A percentile compares a stretch with the other conserved stretches of the same genome.
phyloP scores from a whole-genome alignment of 2,888 invertebrate genomes.

The Hipparchia sbordonii region DNA sequence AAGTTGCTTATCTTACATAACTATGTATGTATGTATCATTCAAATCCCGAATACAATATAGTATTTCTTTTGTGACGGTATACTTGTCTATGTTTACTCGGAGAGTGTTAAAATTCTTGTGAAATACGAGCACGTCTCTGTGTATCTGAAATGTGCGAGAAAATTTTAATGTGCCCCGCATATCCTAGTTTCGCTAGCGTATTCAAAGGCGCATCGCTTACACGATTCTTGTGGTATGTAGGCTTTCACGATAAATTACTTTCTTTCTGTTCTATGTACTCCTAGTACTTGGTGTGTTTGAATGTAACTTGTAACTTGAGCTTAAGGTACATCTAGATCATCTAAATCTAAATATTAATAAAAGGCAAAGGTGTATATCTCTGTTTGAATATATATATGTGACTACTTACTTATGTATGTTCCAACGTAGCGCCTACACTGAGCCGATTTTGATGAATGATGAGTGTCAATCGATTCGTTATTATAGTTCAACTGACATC shows the following conservation, averaged over 20 bases:
- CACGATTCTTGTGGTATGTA: constrained; percentile 21
- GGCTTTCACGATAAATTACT: constrained; percentile 21
- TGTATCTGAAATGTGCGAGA: constrained; percentile 12
- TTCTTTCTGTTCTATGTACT: constrained; percentile 3
- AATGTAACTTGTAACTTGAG: neutral
- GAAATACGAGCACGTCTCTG: neutral
- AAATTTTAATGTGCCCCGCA: constrained; percentile 19
- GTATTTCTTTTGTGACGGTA: neutral
- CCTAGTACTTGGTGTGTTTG: neutral
- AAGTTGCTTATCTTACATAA: too few species aligned
- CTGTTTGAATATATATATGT: too few species aligned
- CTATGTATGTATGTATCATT: too few species aligned
- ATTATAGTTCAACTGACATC: too few species aligned
- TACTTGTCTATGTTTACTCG: neutral
- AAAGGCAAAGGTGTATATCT: too few species aligned
- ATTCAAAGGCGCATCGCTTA: constrained; percentile 22
- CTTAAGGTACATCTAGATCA: too few species aligned
- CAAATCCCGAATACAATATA: too few species aligned
- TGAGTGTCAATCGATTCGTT: too few species aligned
- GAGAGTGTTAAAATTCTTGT: constrained; percentile 5
- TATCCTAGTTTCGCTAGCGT: constrained; percentile 17
- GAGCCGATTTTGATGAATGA: neutral
- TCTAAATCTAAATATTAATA: too few species aligned
- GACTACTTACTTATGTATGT: too few species aligned
- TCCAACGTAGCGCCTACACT: neutral